Evolutionary conservation across 2,797 vertebrate genomes (phyloP).

Genomic region (Macroramphosus scolopax): DNA sequence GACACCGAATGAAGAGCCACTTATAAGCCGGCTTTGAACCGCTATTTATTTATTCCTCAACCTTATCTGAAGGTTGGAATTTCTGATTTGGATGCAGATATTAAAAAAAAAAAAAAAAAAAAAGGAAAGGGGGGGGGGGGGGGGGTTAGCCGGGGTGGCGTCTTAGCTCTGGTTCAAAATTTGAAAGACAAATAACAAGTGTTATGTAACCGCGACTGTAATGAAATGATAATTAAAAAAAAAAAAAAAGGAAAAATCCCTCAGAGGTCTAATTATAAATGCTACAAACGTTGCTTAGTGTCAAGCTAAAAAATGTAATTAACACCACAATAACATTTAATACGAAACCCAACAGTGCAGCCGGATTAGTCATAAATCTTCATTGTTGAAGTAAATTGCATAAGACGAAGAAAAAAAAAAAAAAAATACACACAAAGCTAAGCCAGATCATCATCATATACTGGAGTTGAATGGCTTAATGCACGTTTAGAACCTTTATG

Average conservation of each 20-base stretch:
- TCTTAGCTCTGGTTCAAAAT: conserved; percentile 34
- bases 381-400: conserved; percentile 27
- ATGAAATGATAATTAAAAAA: conserved; percentile 22
- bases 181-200: conserved; percentile 39
- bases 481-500: conserved; percentile 25
- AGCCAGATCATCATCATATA: conserved; percentile 28
- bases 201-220: conserved; percentile 20
- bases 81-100: conserved; percentile 43
- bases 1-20: conserved; percentile 48
- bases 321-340: conserved; percentile 45
- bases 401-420: conserved; percentile 26
- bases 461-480: too few relatives aligned
- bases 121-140: too few relatives aligned
- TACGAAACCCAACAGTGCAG: conserved; percentile 19
- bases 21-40: conserved; percentile 57
- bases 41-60: conserved; percentile 58
- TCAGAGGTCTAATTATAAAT: conserved; percentile 59
- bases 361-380: conserved; percentile 33
- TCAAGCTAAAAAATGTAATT: conserved; percentile 50
- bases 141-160: conserved; percentile 16
- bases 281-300: conserved; percentile 36
- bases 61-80: conserved; percentile 50
- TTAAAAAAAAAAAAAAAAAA: too few relatives aligned
- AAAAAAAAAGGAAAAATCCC: conserved; percentile 15
- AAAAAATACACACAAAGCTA: too few relatives aligned